Evolutionary conservation across 2,113 vertebrate genomes (phyloP).

Genomic region (Menidia beryllina): DNA sequence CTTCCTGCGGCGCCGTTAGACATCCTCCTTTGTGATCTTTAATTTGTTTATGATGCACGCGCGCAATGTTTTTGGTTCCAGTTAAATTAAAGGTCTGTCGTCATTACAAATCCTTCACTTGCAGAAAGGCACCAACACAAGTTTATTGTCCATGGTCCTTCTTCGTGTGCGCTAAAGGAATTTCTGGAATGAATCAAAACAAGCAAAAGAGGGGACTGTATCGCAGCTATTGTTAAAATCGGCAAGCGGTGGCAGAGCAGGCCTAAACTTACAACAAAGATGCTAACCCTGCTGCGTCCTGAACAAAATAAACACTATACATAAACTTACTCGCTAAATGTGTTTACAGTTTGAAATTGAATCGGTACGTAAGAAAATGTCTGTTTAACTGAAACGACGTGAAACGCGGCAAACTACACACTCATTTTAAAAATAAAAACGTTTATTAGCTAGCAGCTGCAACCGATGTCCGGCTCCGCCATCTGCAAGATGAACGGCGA

Average conservation of each 20-base stretch:
- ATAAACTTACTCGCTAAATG: constrained; percentile 48
- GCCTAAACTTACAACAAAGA: constrained; percentile 80
- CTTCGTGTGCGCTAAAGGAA: neutral
- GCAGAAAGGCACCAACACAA: constrained; percentile 23
- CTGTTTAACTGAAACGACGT: constrained; percentile 20
- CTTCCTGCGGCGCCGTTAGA: constrained; percentile 90
- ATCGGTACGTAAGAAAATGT: constrained; percentile 3
- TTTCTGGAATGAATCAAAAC: constrained; percentile 45
- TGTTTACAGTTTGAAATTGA: constrained; percentile 28
- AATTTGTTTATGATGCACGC: constrained; percentile 40
- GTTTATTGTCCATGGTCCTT: constrained; percentile 44
- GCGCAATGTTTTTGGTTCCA: constrained; percentile 44
- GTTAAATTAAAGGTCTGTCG: constrained; percentile 51
- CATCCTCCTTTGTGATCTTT: constrained; percentile 87
- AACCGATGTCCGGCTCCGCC: constrained; percentile 77
- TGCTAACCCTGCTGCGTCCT: constrained; percentile 67
- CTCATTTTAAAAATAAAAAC: constrained; percentile 76
- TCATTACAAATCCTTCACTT: constrained; percentile 62
- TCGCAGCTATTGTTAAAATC: constrained; percentile 85
- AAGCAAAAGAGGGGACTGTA: constrained; percentile 44
- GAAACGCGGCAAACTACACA: constrained; percentile 47
- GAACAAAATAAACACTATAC: constrained; percentile 70
- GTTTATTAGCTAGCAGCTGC: constrained; percentile 64
- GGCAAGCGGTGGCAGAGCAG: constrained; percentile 72
- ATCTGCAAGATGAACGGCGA: constrained; percentile 74